phyloP scores from a whole-genome alignment of 2,797 vertebrate species.

The Sardinella longiceps region DNA sequence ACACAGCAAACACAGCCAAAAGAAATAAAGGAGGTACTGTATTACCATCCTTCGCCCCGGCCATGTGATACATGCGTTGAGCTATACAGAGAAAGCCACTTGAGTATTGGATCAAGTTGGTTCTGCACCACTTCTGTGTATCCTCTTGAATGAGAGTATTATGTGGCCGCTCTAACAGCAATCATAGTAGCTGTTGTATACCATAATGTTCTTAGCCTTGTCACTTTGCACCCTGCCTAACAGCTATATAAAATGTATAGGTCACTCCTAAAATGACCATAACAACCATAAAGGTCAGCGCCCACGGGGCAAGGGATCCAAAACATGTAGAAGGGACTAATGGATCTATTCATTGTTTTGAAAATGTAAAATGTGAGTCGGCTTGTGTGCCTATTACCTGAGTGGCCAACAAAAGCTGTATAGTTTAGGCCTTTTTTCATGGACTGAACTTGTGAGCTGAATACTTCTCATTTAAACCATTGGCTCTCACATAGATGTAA shows the following conservation, averaged over 20 bases:
- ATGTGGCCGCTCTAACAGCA: not conserved
- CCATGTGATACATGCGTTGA: not conserved
- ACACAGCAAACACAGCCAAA: not conserved
- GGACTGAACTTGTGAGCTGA: not conserved
- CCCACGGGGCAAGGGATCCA: too few relatives aligned
- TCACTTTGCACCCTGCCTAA: not conserved
- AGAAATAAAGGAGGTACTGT: not conserved
- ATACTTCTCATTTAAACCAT: not conserved
- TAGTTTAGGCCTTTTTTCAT: not conserved
- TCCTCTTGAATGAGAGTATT: not conserved
- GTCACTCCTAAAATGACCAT: not conserved
- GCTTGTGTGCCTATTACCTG: not conserved
- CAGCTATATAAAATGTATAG: not conserved
- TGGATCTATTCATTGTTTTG: not conserved
- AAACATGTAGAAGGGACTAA: not conserved
- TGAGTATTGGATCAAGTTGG: not conserved
- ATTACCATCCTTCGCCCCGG: not conserved
- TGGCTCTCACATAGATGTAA: not conserved
- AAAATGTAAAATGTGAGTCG: not conserved
- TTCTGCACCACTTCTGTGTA: not conserved
- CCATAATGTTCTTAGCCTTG: not conserved
- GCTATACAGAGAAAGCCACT: not conserved
- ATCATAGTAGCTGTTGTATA: not conserved
- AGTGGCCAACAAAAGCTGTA: not conserved
- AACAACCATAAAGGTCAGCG: too few relatives aligned